These are phyloP conservation scores for Pitangus sulphuratus DNA, from an alignment of 2,797 vertebrate genomes.

Conservation along the genomic window DNA sequence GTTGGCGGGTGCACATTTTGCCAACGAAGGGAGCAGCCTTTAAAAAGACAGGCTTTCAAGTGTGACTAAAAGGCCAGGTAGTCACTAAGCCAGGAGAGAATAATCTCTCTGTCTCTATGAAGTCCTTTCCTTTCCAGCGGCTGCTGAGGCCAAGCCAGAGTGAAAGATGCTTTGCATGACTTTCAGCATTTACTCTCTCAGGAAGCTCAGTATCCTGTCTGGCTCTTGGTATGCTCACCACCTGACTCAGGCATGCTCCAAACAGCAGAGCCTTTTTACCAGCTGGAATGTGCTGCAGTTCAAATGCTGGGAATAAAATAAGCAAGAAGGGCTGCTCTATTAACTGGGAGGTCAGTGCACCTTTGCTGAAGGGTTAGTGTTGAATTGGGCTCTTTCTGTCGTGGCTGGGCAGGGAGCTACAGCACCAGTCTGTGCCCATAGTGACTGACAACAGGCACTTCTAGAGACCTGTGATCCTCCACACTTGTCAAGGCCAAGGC, in stretches of 20 bases:
- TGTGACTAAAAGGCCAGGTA: conserved; percentile 24
- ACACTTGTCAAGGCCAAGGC: background rate
- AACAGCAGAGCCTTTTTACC: conserved; percentile 61
- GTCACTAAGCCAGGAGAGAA: conserved; percentile 9
- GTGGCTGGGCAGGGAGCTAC: background rate
- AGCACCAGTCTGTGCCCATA: fast-evolving
- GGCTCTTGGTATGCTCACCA: conserved; percentile 58
- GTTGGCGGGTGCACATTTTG: background rate
- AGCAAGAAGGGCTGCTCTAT: conserved; percentile 35
- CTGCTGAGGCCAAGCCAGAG: conserved; percentile 15
- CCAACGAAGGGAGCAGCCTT: background rate
- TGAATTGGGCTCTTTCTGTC: background rate
- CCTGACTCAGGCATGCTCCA: conserved; percentile 53
- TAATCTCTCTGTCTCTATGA: conserved; percentile 29
- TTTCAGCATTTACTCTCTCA: conserved; percentile 55
- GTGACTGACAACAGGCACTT: fast-evolving
- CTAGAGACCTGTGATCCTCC: background rate
- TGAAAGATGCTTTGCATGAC: conserved; percentile 53
- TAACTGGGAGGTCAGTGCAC: background rate
- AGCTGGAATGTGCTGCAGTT: conserved; percentile 50
- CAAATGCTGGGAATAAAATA: conserved; percentile 43
- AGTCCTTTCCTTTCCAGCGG: background rate
- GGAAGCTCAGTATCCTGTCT: conserved; percentile 73
- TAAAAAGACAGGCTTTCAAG: background rate
- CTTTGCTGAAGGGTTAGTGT: conserved; percentile 3